phyloP scores from a whole-genome alignment of 2,888 invertebrate species.

The Pediacus dermestoides region DNA sequence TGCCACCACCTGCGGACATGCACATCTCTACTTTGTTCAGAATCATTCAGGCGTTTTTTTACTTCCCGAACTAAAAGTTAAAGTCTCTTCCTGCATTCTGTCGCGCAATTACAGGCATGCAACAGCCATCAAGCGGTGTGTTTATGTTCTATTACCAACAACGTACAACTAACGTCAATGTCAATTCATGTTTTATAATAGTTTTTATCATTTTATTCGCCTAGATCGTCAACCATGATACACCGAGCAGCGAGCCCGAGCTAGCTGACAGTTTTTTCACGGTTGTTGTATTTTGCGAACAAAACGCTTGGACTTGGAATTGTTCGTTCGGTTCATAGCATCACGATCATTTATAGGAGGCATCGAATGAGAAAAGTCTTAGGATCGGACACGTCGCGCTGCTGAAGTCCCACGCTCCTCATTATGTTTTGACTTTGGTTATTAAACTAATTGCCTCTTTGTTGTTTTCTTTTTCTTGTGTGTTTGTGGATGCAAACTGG shows the following conservation, averaged over 20 bases:
- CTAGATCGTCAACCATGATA: conserved; percentile 24
- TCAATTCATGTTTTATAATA: conserved; percentile 37
- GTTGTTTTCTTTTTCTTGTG: too few species aligned
- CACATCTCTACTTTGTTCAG: conserved; percentile 28
- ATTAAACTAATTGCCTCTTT: too few species aligned
- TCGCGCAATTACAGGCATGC: conserved; percentile 34
- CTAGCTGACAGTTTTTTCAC: conserved; percentile 19
- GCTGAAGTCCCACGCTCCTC: conserved; percentile 6
- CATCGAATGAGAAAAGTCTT: too few species aligned
- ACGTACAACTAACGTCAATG: conserved; percentile 15
- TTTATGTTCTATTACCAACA: too few species aligned
- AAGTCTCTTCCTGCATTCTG: conserved; percentile 30
- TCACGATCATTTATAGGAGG: too few species aligned
- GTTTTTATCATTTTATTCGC: conserved; percentile 33
- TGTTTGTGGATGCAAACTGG: too few species aligned
- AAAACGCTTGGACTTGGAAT: conserved; percentile 25
- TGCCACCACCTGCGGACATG: conserved; percentile 13
- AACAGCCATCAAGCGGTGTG: conserved; percentile 18
- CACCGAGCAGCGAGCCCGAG: conserved; percentile 24
- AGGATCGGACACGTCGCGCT: too few species aligned
- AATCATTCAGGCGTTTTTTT: conserved; percentile 36
- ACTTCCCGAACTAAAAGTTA: conserved; percentile 24
- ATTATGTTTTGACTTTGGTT: conserved; percentile 10
- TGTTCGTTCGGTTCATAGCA: too few species aligned
- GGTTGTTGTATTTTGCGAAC: conserved; percentile 27